phyloP scores from a whole-genome alignment of 1,140 invertebrate genomes.

The Caerostris extrusa region DNA sequence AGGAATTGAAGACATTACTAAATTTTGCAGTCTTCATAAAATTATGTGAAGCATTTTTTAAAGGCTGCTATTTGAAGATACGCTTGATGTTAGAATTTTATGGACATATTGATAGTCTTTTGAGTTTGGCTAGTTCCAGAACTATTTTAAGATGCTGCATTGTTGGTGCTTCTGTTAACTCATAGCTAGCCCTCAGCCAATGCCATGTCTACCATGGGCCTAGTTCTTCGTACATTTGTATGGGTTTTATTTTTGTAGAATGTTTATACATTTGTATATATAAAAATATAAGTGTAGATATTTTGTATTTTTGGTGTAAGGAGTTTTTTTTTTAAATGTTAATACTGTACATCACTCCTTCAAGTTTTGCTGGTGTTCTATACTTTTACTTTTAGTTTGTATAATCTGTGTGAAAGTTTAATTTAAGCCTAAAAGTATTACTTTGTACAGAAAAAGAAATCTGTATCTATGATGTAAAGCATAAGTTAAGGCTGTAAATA shows the following conservation, averaged over 20 bases:
- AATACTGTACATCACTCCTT: conserved; percentile 63
- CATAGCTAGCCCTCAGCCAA: conserved; percentile 57
- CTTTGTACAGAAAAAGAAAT: conserved; percentile 53
- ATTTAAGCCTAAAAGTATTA: conserved; percentile 72
- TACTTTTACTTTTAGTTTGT: conserved; percentile 43
- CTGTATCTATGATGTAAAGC: conserved; percentile 65
- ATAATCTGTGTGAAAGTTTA: conserved; percentile 37
- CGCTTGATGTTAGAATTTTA: conserved; percentile 46
- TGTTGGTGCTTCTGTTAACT: conserved; percentile 74
- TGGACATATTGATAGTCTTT: conserved; percentile 56
- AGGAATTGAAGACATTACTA: background rate
- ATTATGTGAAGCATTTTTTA: background rate
- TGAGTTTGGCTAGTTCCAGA: conserved; percentile 58
- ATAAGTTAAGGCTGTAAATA: conserved; percentile 72
- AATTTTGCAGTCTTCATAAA: conserved; percentile 4
- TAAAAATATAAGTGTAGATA: conserved; percentile 71
- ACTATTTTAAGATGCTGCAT: conserved; percentile 55
- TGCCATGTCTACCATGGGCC: conserved; percentile 61
- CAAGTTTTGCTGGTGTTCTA: conserved; percentile 15
- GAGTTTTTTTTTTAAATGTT: conserved; percentile 29
- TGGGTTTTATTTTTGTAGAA: conserved; percentile 77
- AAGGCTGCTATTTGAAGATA: background rate
- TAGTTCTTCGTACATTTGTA: conserved; percentile 75
- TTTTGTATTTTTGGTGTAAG: conserved; percentile 59
- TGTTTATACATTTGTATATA: conserved; percentile 76